Evolutionary conservation across 2,888 invertebrate genomes (phyloP).

Genomic region (Eristalis arbustorum): DNA sequence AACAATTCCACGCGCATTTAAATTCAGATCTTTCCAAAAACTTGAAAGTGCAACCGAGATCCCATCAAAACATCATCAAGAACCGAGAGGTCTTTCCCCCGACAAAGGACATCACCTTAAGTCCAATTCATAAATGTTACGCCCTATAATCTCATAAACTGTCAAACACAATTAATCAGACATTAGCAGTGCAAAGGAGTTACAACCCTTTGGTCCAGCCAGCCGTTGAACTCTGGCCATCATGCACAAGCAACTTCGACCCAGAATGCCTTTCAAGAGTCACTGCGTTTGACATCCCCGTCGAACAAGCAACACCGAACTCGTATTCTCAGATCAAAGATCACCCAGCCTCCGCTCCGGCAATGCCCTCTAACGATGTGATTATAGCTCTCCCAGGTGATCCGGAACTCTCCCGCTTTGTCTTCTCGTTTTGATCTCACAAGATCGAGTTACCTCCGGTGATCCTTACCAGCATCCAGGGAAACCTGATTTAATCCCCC

Average conservation of each 20-base stretch:
- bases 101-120: slow-evolving; percentile 15
- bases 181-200: slow-evolving; percentile 39
- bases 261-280: slow-evolving; percentile 37
- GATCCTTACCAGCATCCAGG: slow-evolving; percentile 56
- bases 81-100: not conserved
- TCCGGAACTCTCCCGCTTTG: slow-evolving; percentile 53
- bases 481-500: slow-evolving; percentile 34
- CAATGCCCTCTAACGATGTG: slow-evolving; percentile 63
- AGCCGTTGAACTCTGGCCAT: slow-evolving; percentile 47
- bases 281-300: slow-evolving; percentile 21
- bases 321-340: slow-evolving; percentile 51
- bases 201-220: slow-evolving; percentile 59
- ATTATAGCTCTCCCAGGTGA: slow-evolving; percentile 61
- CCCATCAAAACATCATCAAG: slow-evolving; percentile 18
- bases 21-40: not conserved
- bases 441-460: slow-evolving; percentile 54
- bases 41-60: not conserved
- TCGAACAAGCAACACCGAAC: not conserved
- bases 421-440: slow-evolving; percentile 29
- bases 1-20: not conserved
- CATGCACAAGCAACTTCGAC: slow-evolving; percentile 36
- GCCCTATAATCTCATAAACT: slow-evolving; percentile 57
- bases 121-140: slow-evolving; percentile 50
- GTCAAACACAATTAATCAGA: slow-evolving; percentile 62
- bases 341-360: slow-evolving; percentile 55